A percentile compares a stretch with the other conserved stretches of the same genome.
Evolutionary conservation across 2,888 invertebrate genomes (phyloP).

Genomic region (Dioctria linearis): DNA sequence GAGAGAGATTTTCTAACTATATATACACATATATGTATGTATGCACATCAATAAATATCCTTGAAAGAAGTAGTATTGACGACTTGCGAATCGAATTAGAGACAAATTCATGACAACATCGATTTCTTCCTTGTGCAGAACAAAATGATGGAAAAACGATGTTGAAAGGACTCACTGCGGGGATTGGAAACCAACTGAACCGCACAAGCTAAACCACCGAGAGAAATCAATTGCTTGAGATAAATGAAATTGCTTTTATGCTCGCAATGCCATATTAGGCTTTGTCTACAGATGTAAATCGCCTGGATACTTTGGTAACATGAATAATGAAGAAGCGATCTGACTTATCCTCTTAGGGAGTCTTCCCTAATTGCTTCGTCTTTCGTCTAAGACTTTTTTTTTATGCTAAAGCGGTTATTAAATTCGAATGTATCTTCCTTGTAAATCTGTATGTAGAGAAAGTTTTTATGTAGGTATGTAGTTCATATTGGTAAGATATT

Average conservation of each 20-base stretch:
- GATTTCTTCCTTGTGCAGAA: neutral
- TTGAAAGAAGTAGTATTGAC: neutral
- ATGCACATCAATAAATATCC: neutral
- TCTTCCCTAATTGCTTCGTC: neutral
- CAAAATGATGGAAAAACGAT: neutral
- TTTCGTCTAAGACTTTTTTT: neutral
- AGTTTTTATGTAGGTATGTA: too few relatives aligned
- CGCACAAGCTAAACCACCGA: neutral
- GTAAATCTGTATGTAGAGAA: neutral
- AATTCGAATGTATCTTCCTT: neutral
- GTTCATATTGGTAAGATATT: too few relatives aligned
- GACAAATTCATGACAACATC: neutral
- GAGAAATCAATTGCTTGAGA: neutral
- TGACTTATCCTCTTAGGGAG: constrained; percentile 10
- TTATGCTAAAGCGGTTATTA: neutral
- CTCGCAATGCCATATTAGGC: neutral
- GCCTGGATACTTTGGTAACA: neutral
- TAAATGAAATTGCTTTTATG: constrained; percentile 6
- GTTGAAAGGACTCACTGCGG: neutral
- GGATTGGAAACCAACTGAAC: neutral
- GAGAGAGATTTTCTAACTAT: neutral
- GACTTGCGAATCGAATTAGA: constrained; percentile 6
- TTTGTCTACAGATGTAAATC: constrained; percentile 7
- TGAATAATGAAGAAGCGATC: neutral
- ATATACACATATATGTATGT: too few relatives aligned